Conservation (phyloP, 1,140 invertebrate genomes). For the Drosophila saltans region DNA sequence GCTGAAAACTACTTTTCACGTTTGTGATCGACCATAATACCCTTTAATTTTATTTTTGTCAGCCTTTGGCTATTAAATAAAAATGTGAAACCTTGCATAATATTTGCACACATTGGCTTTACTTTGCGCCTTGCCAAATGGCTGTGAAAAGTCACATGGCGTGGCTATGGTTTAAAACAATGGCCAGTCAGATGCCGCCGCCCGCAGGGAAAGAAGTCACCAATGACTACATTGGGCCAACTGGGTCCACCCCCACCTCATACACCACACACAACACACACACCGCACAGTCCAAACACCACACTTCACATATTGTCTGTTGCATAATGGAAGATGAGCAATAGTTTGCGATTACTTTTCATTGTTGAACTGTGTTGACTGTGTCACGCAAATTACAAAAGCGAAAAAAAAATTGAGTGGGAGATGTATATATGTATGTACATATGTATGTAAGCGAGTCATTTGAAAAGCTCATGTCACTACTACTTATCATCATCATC, state of each 20-base stretch:
- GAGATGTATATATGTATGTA: background rate
- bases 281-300: constrained; percentile 9
- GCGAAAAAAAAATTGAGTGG: constrained; percentile 6
- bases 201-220: constrained; percentile 49
- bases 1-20: background rate
- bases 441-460: background rate
- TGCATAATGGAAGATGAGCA: constrained; percentile 69
- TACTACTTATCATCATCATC: background rate
- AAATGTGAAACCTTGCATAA: constrained; percentile 59
- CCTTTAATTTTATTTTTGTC: constrained; percentile 1
- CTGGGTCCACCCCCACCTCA: constrained; percentile 4
- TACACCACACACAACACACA: constrained; percentile 15
- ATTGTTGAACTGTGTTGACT: constrained; percentile 57
- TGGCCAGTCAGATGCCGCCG: constrained; percentile 27
- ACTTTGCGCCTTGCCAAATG: constrained; percentile 52
- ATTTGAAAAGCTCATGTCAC: constrained; percentile 17
- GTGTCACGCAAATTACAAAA: constrained; percentile 60
- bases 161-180: constrained; percentile 48
- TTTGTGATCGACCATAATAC: constrained; percentile 34
- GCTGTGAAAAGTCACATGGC: constrained; percentile 76
- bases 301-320: constrained; percentile 14
- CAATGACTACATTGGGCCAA: constrained; percentile 26
- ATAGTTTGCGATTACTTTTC: constrained; percentile 68
- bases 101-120: constrained; percentile 59
- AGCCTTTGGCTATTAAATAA: constrained; percentile 17